Evolutionary conservation across 2,113 vertebrate species (phyloP).

Genomic region (Neotoma lepida): DNA sequence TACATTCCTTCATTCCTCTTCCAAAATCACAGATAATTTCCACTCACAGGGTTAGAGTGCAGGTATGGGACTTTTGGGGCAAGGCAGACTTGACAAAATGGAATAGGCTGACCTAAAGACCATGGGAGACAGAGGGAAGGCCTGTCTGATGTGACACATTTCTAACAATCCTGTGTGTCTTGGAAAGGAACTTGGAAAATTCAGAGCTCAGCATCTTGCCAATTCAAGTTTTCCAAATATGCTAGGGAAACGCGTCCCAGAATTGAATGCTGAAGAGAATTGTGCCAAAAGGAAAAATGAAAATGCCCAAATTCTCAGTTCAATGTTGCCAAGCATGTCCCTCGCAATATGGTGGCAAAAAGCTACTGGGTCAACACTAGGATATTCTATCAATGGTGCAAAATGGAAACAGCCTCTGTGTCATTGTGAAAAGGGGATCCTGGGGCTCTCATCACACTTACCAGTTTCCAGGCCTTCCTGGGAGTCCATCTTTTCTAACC

Average conservation of each 20-base stretch:
- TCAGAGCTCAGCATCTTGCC: conserved; percentile 75
- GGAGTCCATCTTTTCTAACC: background rate
- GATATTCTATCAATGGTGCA: background rate
- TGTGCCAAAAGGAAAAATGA: conserved; percentile 70
- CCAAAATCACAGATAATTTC: background rate
- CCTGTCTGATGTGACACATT: background rate
- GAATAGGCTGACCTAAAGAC: background rate
- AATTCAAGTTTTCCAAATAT: conserved; percentile 73
- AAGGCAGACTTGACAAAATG: background rate
- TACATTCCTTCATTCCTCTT: background rate
- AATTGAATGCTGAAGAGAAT: conserved; percentile 72
- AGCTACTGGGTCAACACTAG: background rate
- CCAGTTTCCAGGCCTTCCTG: background rate
- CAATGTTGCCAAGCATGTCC: conserved; percentile 56
- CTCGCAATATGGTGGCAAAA: conserved; percentile 52
- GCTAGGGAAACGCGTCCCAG: conserved; percentile 60
- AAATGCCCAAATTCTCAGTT: conserved; percentile 72
- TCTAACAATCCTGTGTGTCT: background rate
- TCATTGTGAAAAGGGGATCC: background rate
- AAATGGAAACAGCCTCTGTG: background rate
- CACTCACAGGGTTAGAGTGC: background rate
- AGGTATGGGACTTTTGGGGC: background rate
- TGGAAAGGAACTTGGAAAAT: conserved; percentile 30
- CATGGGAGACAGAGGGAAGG: background rate
- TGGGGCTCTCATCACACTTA: background rate